Base-by-base conservation (phyloP, 2,113 vertebrate species). In the Spheniscus mendiculus region DNA sequence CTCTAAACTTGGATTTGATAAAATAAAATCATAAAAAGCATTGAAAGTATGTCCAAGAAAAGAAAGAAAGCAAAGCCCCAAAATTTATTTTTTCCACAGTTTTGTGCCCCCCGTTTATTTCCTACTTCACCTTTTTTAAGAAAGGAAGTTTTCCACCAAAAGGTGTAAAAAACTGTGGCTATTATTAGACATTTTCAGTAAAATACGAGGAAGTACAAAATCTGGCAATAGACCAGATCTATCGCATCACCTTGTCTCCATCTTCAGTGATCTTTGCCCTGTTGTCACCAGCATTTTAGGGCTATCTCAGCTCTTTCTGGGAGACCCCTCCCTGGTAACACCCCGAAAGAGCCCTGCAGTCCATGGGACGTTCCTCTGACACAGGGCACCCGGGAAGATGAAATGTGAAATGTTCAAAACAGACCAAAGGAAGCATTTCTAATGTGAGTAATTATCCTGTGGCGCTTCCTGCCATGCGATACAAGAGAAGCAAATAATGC, bases 371-470 rank as follows among this genome's bases (percentile, higher is more conserved):
- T 67, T 87, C 30, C 40, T 76, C 59, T 88, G 94, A 94, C 93
- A 89, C 55, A 4, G 34, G 44, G 67, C 86, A 85, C 50, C 50
- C 7, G 12, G 55, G 58, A 78, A 78, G 91, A 97, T 95, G 91
- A 94, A 90, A 97, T 2, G 2, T 12, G 52, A 65, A 95, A 67
- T 79, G 61, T 34, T 94, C 67, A 42, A n/a, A 92, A 71, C 67
- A 91, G 80, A 91, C 49, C 80, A 90, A 94, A 82, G 87, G 87
- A 84, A 90, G 83, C 87, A 89, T 95, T 90, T 95, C 94, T 95
- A 94, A 95, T 97, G 80, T 4, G 92, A 96, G 93, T 83, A 95
- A 96, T 97, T 97, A 92, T 97, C 97, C 94, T 83, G 88, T 55
- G 92, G 96, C 6, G 82, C 95, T 96, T 96, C 93, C 95, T 96